Evolutionary conservation across 2,113 vertebrate genomes (phyloP).

Genomic region (Pedionomus torquatus): DNA sequence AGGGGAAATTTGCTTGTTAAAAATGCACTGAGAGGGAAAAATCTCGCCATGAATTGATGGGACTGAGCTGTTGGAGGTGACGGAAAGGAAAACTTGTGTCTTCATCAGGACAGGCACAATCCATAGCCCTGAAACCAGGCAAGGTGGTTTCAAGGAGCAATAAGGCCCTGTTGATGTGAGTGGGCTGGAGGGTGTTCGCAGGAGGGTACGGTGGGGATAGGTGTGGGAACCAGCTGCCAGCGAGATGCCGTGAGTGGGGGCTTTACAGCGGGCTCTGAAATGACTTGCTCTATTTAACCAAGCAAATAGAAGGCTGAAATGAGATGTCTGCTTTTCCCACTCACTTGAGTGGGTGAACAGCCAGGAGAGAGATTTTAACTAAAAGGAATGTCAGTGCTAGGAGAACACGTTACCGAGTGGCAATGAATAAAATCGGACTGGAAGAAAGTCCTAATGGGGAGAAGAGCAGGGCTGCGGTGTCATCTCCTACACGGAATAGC

Average conservation of each 20-base stretch:
- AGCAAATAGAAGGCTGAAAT: neutral
- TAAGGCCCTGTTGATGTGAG: neutral
- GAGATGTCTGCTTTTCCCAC: neutral
- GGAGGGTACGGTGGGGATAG: fast-evolving
- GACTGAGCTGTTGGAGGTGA: neutral
- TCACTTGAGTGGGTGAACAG: neutral
- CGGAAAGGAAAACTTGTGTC: neutral
- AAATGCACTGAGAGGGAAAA: fast-evolving
- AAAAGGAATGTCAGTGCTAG: neutral
- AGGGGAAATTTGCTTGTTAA: fast-evolving
- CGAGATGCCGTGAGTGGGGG: neutral
- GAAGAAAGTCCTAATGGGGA: neutral
- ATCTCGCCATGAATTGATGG: fast-evolving
- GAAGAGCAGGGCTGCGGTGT: fast-evolving
- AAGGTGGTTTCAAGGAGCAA: neutral
- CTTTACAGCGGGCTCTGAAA: neutral
- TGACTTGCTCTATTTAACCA: neutral
- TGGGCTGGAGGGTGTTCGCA: neutral
- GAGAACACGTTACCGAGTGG: neutral
- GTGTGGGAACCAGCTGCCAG: neutral
- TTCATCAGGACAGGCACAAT: fast-evolving
- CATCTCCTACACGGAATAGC: neutral
- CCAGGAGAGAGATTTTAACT: neutral
- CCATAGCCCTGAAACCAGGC: neutral
- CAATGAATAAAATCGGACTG: neutral